Evolutionary conservation across 2,797 vertebrate species (phyloP), one percentile per base, ranked within the genome.

Genomic region (Danio aesculapii): DNA sequence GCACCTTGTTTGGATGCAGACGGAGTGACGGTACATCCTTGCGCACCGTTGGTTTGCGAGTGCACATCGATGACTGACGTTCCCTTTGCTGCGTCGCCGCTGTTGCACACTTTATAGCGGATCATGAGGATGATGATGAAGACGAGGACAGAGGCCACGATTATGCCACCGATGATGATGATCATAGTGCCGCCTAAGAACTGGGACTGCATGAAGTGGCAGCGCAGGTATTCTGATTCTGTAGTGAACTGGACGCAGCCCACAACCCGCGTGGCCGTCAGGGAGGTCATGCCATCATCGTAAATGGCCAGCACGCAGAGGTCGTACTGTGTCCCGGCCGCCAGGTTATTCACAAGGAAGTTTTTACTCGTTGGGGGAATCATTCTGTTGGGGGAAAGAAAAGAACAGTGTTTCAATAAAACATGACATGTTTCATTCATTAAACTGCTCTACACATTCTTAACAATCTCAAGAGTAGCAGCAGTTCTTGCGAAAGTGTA

Each of bases 91-190:
- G 95, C 93, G 16, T 95, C 95, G 0, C 95, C 95, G 21, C 90
- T 94, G 91, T 98, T 98, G 59, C 98, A 99, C 87, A 99, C 97
- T 90, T 97, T 99, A 92, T 99, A 99, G 30, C 98, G 95, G 88
- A 99, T 99, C 98, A 99, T 99, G 79, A 99, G 95, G 90, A 99
- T 99, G 88, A 99, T 97, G 92, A 99, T 99, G 93, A 99, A 99
- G 85, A 99, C 94, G 2, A 99, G 95, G 87, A 99, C 97, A 0
- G 98, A 99, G 6, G 98, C 97, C 81, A 99, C 98, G 2, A 99
- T 99, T 86, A 99, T 97, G 77, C 98, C 98, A 21, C 98, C 98
- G 2, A 99, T 99, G 90, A 99, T 99, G 90, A 99, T 98, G 88
- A 99, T 99, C 98, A 99, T 99, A 75, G 98, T 99, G 75, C 98